Evolutionary conservation across 2,797 vertebrate genomes (phyloP), one percentile per base, ranked within the genome.

Genomic region (Sebastes diploproa): DNA sequence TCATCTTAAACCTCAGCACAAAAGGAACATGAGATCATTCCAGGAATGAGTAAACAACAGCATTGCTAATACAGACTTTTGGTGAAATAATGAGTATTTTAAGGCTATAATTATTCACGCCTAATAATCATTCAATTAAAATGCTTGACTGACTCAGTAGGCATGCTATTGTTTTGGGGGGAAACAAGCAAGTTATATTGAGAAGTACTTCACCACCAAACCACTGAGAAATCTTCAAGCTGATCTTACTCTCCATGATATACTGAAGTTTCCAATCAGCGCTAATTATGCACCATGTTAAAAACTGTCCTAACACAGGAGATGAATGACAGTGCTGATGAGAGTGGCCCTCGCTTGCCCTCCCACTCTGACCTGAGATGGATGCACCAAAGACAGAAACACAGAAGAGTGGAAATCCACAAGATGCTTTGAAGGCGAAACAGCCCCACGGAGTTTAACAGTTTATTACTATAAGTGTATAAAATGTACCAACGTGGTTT

Each of bases 231-330:
- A 84, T 75, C 82, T 70, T 65, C 36, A 64, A 42, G 66, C 55
- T 78, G 76, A 83, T 82, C 85, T 81, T 72, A 59, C 72, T 72
- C 63, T 52, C 16, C 58, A 27, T 86, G 87, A 90, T 83, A 83
- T 77, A 91, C 62, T 80, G 86, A 86, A 60, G 83, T 74, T 84
- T 88, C 89, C 72, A 94, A 93, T 93, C 88, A 93, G 85, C 7
- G 63, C 78, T 90, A 83, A 92, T 91, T 88, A 89, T 80, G 76
- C 32, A 77, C 73, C 12, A 76, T 77, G 84, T 82, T 64, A 84
- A 85, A 84, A 88, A 86, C 86, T 94, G 91, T 94, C 94, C 89
- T 92, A 94, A 94, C 93, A 92, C 27, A 72, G 52, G 85, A 92
- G 90, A 94, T 81, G 66, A 82, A 95, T 85, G 87, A 81, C 86